Percentiles rank a stretch among this genome's conserved stretches.
These are phyloP conservation scores for Ophion ellenae DNA, from an alignment of 2,888 invertebrate species.

Conservation along the genomic window DNA sequence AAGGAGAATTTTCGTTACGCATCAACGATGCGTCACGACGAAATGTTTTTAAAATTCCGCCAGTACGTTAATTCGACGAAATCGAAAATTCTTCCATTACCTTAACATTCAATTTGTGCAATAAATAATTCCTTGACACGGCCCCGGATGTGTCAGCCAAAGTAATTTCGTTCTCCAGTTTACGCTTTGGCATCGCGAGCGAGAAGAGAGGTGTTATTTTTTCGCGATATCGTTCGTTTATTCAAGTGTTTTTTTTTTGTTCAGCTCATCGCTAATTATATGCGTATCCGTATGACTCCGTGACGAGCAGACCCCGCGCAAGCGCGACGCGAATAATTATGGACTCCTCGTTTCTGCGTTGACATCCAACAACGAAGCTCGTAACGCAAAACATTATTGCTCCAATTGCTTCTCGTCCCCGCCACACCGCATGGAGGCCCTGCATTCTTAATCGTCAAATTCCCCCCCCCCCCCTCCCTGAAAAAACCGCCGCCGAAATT, in stretches of 20 bases:
- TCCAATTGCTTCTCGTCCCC: background rate
- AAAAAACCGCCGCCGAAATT: background rate
- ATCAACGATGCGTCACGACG: too few species aligned
- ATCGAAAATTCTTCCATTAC: background rate
- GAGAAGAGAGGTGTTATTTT: constrained; percentile 37
- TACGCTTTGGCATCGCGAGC: constrained; percentile 17
- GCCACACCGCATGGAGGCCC: too few species aligned
- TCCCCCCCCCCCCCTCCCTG: background rate
- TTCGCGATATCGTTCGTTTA: constrained; percentile 48
- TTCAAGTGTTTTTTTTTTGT: constrained; percentile 47
- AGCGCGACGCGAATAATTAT: background rate
- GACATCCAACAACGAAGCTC: background rate
- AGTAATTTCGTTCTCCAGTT: background rate
- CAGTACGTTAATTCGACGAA: too few species aligned
- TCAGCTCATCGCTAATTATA: constrained; percentile 14
- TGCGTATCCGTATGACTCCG: background rate
- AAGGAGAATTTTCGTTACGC: too few species aligned
- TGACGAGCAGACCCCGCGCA: background rate
- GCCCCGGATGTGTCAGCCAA: background rate
- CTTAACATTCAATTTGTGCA: background rate
- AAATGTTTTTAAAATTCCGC: too few species aligned
- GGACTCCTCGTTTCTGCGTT: background rate
- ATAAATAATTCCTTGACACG: background rate
- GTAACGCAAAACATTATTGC: background rate
- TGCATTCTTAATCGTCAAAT: background rate